Percentiles rank a stretch among this genome's conserved stretches.
Conservation (phyloP, 2,113 vertebrate genomes). For the Dicerorhinus sumatrensis region DNA sequence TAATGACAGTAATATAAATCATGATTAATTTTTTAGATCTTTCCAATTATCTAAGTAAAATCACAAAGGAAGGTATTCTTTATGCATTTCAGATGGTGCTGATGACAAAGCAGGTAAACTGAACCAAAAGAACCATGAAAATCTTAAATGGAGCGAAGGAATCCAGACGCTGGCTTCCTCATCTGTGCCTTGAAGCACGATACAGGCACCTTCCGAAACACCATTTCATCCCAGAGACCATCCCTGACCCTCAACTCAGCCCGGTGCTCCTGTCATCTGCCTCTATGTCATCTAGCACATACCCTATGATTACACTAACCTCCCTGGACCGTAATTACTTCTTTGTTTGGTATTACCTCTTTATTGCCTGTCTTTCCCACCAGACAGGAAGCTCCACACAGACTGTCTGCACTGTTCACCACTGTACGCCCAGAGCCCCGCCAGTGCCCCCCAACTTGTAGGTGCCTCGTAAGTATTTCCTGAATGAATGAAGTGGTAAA, state of each 20-base stretch:
- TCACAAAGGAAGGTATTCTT: background rate
- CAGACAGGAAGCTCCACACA: background rate
- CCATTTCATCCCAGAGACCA: background rate
- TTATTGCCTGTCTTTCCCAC: background rate
- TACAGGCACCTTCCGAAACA: background rate
- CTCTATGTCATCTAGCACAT: background rate
- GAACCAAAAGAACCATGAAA: background rate
- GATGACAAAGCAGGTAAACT: background rate
- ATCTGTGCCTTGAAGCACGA: background rate
- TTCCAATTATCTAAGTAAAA: slow-evolving; percentile 10
- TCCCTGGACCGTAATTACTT: background rate
- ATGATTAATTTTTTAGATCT: slow-evolving; percentile 2
- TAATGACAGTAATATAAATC: background rate
- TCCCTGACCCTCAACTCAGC: background rate
- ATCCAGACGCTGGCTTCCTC: background rate
- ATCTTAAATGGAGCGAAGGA: background rate
- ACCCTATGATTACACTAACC: background rate
- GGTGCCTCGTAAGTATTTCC: background rate
- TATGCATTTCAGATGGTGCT: background rate
- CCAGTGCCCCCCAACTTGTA: background rate
- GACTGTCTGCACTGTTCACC: background rate
- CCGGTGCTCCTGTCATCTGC: too few species aligned
- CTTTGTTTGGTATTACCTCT: background rate
- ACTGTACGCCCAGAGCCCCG: background rate
- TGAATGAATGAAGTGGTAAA: background rate